Base-by-base conservation (phyloP, 2,888 invertebrate species). In the Polymixis lichenea region DNA sequence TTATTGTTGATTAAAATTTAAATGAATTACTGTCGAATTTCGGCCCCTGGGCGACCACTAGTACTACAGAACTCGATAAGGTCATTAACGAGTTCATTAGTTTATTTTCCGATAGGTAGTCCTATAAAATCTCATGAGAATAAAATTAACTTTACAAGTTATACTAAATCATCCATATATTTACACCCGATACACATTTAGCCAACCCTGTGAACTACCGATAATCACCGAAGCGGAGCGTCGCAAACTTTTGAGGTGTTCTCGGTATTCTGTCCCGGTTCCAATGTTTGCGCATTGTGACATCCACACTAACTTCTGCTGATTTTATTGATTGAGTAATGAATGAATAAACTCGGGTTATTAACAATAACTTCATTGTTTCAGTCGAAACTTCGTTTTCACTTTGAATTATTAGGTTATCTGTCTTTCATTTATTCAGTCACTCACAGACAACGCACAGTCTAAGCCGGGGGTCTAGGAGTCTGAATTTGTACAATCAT, bases 201-300 rank as follows among this genome's bases (percentile, higher is more conserved):
- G 74, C 6, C 87, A 87, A 19, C 87, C 87, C 87, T 87, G 49
- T 17, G 61, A 66, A 61, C 64, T 25, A 64, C 28, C 85, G 81
- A 85, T 87, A 81, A 86, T 80, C 83, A 83, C 83, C 77, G 72
- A 79, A 76, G 81, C 83, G 83, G n/a, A 70, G 67, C 64, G 55
- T 72, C 71, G 75, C 68, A 83, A 87, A 87, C 80, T 87, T 87
- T 51, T 76, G 81, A 74, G 85, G 76, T 82, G 77, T 72, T 72
- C 77, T 80, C 81, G 62, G 81, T 72, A 56, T 81, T 83, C 81
- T 28, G 78, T 62, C 53, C 64, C 67, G 61, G 72, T 71, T 56
- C 72, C 80, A 78, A 77, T 82, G 81, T 83, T 83, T 86, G 81
- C 74, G 81, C 86, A 80, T 80, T 88, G 84, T 87, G 87, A 83